Base-by-base conservation (phyloP, 2,113 vertebrate genomes). In the Tiliqua scincoides region DNA sequence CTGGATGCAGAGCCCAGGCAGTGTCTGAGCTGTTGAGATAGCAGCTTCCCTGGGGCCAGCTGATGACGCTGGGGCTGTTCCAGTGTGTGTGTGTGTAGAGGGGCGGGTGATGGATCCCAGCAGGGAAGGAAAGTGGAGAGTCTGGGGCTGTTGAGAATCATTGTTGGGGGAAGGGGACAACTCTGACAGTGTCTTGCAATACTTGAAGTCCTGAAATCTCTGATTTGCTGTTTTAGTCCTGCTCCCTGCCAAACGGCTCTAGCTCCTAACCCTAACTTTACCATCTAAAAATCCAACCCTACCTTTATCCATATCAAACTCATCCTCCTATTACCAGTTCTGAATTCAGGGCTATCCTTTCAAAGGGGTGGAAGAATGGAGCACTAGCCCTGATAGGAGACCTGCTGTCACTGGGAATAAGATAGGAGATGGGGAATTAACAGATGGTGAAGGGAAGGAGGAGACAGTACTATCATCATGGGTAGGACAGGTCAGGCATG, bases 21-120 rank as follows among this genome's bases (percentile, higher is more conserved):
- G 91, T 0, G 86, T 67, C 91, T 89, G 94, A 89, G 92, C 21
- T 40, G 74, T 86, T 70, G 92, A 92, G 94, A 93, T 92, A 95
- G 92, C 2, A 0, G 48, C 8, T 65, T 52, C 5, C 85, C 88
- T 48, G 48, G 81, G 62, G 70, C 59, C 27, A 11, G 52, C 12
- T n/a, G 32, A 32, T 7, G n/a, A 74, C 20, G 54, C 63, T n/a
- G 52, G 14, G 78, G 35, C 85, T 91, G 89, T 90, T 83, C 89
- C 80, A 23, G 74, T 8, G 77, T 17, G 35, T 37, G 21, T 4
- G 30, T 59, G 65, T 14, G 4, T 2, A 59, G 6, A 59, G 89
- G 48, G 12, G 37, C 35, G 32, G 78, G 73, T 88, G 87, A 79
- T 57, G 82, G 81, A 84, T 91, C 77, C 76, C 74, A 82, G 84